phyloP scores from a whole-genome alignment of 2,888 invertebrate genomes.

The Asteroscopus sphinx region DNA sequence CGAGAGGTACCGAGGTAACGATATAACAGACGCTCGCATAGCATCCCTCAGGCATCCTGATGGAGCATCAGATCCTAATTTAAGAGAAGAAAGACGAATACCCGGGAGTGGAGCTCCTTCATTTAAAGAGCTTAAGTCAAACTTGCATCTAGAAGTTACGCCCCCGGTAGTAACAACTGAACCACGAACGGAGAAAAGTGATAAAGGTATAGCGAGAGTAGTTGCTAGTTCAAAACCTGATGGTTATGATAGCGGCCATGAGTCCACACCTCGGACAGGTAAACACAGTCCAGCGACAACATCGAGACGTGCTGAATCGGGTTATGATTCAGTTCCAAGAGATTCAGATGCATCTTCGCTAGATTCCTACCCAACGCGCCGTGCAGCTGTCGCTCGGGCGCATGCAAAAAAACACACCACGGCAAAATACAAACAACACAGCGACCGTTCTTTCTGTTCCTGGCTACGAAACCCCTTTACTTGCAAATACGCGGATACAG shows the following conservation, averaged over 20 bases:
- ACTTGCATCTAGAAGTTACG: conserved; percentile 84
- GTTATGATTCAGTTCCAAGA: conserved; percentile 97
- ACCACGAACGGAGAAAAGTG: conserved; percentile 90
- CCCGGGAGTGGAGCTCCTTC: conserved; percentile 92
- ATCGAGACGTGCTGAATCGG: conserved; percentile 95
- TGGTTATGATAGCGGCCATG: conserved; percentile 95
- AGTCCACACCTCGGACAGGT: conserved; percentile 95
- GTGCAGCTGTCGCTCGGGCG: conserved; percentile 85
- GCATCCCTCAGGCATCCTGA: conserved; percentile 96
- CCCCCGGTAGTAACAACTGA: conserved; percentile 90
- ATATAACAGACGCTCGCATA: conserved; percentile 89
- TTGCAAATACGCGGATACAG: conserved; percentile 93
- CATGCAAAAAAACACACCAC: conserved; percentile 89
- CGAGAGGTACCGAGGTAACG: conserved; percentile 90
- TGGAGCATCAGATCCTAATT: conserved; percentile 97
- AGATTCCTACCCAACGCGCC: conserved; percentile 91
- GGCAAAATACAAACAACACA: conserved; percentile 92
- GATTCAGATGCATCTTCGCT: conserved; percentile 97
- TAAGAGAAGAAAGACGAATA: conserved; percentile 92
- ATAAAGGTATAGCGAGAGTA: conserved; percentile 92
- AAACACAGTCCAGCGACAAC: conserved; percentile 95
- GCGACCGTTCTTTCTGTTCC: conserved; percentile 93
- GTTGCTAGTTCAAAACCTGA: conserved; percentile 92
- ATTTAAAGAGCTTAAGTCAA: conserved; percentile 89
- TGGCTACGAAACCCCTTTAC: conserved; percentile 94